These are phyloP conservation scores for Hydropsyche tenuis DNA, from an alignment of 1,140 invertebrate species.

Conservation along the genomic window DNA sequence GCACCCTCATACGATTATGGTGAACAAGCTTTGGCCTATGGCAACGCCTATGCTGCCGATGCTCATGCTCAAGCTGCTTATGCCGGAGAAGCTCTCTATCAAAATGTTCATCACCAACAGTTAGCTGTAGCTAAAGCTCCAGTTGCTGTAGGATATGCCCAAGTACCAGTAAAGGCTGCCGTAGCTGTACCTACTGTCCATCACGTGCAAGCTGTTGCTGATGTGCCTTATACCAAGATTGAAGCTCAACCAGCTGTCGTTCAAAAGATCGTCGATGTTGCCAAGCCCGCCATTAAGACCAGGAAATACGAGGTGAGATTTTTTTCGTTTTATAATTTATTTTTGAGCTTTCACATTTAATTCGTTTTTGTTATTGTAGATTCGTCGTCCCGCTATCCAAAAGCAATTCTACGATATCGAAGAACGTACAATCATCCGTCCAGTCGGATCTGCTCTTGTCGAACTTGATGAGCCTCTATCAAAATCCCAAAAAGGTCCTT, in stretches of 20 bases:
- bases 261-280: constrained; percentile 64
- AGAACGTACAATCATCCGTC: constrained; percentile 68
- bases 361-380: constrained; percentile 51
- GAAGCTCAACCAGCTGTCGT: constrained; percentile 62
- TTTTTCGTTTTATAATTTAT: too few species aligned
- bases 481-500: constrained; percentile 65
- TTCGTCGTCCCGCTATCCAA: constrained; percentile 69
- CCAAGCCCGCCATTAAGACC: constrained; percentile 62
- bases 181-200: constrained; percentile 60
- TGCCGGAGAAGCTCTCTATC: constrained; percentile 35
- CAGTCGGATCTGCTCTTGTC: constrained; percentile 67
- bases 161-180: constrained; percentile 40
- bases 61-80: constrained; percentile 52
- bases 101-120: constrained; percentile 5
- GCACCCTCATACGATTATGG: constrained; percentile 43
- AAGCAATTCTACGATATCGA: constrained; percentile 74
- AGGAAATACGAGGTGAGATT: constrained; percentile 54
- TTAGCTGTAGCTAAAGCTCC: background rate
- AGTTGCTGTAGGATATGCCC: constrained; percentile 35
- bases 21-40: background rate
- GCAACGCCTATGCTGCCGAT: constrained; percentile 44
- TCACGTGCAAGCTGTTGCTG: constrained; percentile 61
- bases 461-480: constrained; percentile 68
- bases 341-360: background rate
- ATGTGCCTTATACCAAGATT: constrained; percentile 62